These are phyloP conservation scores for Cervus canadensis DNA, from an alignment of 2,113 vertebrate genomes.

Conservation along the genomic window DNA sequence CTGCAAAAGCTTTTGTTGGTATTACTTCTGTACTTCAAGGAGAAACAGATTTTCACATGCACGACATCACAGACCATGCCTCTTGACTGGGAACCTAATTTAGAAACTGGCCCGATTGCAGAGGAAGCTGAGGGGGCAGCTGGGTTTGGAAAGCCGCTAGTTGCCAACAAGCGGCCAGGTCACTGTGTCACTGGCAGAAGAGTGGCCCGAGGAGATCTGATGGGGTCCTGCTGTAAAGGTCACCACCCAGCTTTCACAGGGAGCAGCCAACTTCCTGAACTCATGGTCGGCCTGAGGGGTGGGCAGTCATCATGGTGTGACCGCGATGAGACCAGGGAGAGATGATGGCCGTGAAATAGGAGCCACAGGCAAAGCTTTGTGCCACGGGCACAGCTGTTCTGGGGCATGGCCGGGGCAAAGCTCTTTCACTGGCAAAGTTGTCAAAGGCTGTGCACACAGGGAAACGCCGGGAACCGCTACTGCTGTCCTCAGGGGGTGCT, in stretches of 20 bases:
- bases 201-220: not conserved
- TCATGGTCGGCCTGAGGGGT: not conserved
- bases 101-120: not conserved
- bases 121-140: not conserved
- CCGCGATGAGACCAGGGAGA: not conserved
- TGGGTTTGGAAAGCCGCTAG: no score
- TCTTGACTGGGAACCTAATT: not conserved
- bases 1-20: not conserved
- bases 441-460: not conserved
- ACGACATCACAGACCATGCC: not conserved
- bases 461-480: not conserved
- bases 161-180: not conserved
- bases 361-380: not conserved
- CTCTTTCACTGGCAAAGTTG: not conserved
- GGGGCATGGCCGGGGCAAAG: not conserved
- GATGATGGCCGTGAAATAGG: not conserved
- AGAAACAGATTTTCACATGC: not conserved
- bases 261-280: not conserved
- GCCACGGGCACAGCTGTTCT: not conserved
- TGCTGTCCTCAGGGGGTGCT: not conserved
- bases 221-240: not conserved
- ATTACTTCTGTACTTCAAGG: not conserved
- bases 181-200: not conserved
- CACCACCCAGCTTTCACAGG: accelerated
- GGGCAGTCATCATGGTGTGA: accelerated